Conservation (phyloP, 1,140 invertebrate genomes). For the Sitophilus oryzae region DNA sequence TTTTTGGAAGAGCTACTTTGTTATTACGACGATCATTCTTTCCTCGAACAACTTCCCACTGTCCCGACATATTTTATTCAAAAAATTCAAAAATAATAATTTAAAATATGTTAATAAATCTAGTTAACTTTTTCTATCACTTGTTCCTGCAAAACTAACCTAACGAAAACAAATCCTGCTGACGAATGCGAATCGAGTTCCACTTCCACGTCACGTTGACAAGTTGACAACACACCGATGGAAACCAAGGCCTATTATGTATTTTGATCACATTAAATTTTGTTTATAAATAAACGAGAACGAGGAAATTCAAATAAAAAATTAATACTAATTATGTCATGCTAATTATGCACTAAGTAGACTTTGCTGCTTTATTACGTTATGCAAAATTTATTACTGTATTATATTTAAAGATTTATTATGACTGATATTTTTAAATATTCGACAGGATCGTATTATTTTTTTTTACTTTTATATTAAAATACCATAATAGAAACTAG, state of each 20-base stretch:
- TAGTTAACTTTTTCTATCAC: not conserved
- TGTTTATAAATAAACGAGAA: too few relatives aligned
- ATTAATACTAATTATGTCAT: too few relatives aligned
- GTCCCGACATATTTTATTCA: conserved; percentile 53
- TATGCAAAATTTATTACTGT: too few relatives aligned
- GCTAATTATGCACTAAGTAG: too few relatives aligned
- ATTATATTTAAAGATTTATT: too few relatives aligned
- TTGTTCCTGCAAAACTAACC: not conserved
- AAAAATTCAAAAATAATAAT: not conserved
- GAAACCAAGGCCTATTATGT: not conserved
- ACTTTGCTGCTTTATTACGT: too few relatives aligned
- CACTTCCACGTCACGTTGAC: conserved; percentile 6
- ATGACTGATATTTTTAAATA: too few relatives aligned
- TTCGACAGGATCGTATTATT: too few relatives aligned
- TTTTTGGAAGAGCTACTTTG: conserved; percentile 23
- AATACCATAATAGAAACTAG: too few relatives aligned
- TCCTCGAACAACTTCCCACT: conserved; percentile 74
- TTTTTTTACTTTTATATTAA: too few relatives aligned
- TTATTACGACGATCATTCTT: conserved; percentile 59
- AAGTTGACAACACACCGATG: not conserved
- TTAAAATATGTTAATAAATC: not conserved
- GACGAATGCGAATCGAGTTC: not conserved
- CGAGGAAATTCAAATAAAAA: too few relatives aligned
- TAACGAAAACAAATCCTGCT: conserved; percentile 4
- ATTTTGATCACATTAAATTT: not conserved